Evolutionary conservation across 37 sponge, comb jelly and placozoan genomes (phyloP), one percentile per base, ranked within the genome.

Genomic region (Dysidea cf. avara): DNA sequence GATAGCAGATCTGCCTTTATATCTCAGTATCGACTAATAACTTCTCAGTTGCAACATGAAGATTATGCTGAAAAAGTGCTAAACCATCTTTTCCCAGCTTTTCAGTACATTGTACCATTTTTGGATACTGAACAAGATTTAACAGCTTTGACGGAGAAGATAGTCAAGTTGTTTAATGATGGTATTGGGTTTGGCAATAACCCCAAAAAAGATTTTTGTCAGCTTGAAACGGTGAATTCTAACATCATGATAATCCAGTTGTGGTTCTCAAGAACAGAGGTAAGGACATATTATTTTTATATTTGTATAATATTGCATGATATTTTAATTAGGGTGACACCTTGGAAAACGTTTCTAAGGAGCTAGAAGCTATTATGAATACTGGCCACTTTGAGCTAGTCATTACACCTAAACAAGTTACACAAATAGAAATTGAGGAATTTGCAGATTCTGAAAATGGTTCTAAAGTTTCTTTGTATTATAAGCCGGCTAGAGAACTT

Each of bases 1-100:
- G 71, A 32, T 12, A 69, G 59, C 11, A 70, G 60, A 30, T 32
- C 30, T 2, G 56, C 75, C n/a, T 91, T 86, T 65, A 28, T 28
- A 5, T 89, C 82, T 69, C 69, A 74, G 37, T 67, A 75, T 46
- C 46, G 54, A 31, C 70, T 91, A 51, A 91, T 91, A 46, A 86
- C 92, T 4, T 62, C 77, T 20, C 81, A 81, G 68, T 64, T 91
- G 0, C 86, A 85, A 43, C 83, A 91, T 77, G 86, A 91, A 25
- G 92, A 91, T 30, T 91, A 86, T 55, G 60, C 75, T 55, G 88
- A 87, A 28, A 66, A 35, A 32, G 88, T 87, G 12, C 83, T 87
- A 18, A 87, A 81, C 26, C 88, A 87, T 24, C 73, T 87, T 7
- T 40, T 25, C n/a, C 67, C 59, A 58, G 87, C 76, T 37, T 69